Evolutionary conservation across 1,140 invertebrate genomes (phyloP).

Genomic region (Trichoplusia ni): DNA sequence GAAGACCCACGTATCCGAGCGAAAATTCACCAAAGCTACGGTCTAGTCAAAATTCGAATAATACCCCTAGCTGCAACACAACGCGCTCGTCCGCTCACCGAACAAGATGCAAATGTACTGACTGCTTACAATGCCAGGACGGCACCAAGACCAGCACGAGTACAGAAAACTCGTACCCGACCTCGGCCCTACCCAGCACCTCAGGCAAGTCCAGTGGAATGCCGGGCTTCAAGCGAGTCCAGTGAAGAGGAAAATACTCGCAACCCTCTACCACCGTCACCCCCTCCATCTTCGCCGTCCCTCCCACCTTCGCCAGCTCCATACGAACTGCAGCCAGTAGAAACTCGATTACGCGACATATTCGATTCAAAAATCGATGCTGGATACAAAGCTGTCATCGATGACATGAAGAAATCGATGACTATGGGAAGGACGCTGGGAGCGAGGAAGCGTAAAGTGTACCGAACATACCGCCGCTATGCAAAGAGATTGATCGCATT

Average conservation of each 20-base stretch:
- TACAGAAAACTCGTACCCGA: constrained; percentile 63
- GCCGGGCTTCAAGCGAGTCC: constrained; percentile 66
- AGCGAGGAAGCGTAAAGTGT: constrained; percentile 75
- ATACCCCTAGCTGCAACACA: constrained; percentile 78
- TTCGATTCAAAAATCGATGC: constrained; percentile 75
- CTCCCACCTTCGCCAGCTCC: constrained; percentile 68
- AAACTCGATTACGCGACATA: constrained; percentile 68
- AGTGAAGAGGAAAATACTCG: constrained; percentile 73
- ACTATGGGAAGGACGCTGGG: constrained; percentile 76
- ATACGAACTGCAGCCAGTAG: constrained; percentile 70
- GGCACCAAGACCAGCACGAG: constrained; percentile 64
- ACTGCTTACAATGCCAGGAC: constrained; percentile 80
- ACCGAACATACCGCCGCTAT: constrained; percentile 77
- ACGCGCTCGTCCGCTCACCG: constrained; percentile 72
- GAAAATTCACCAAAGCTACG: constrained; percentile 79
- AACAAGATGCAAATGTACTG: constrained; percentile 80
- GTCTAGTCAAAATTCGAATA: constrained; percentile 78
- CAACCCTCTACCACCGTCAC: constrained; percentile 65
- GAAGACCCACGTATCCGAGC: constrained; percentile 76
- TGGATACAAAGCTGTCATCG: constrained; percentile 79
- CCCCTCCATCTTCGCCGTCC: constrained; percentile 71
- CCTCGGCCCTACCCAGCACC: constrained; percentile 62
- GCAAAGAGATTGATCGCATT: constrained; percentile 77
- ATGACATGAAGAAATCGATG: constrained; percentile 82
- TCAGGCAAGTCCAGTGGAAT: constrained; percentile 51